phyloP scores from a whole-genome alignment of 2,797 vertebrate genomes.

The Sebastes hopkinsi region DNA sequence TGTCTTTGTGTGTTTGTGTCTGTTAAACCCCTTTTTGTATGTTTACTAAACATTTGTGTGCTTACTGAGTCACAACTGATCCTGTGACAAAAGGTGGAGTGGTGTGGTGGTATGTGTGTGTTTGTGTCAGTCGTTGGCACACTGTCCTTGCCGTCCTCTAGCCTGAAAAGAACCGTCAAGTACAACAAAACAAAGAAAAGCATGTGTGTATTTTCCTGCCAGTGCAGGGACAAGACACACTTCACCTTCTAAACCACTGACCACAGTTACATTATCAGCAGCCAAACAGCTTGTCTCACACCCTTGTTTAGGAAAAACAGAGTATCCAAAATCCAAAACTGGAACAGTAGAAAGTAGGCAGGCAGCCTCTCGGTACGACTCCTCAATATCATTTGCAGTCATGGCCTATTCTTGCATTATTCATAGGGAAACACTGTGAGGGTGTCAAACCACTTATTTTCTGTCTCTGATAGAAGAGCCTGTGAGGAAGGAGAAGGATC shows the following conservation, averaged over 20 bases:
- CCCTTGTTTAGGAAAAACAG: conserved; percentile 5
- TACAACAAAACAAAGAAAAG: not conserved
- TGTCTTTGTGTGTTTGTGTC: conserved; percentile 1
- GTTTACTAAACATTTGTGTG: conserved; percentile 23
- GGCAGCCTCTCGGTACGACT: conserved; percentile 7
- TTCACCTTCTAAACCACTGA: not conserved
- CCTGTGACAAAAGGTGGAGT: conserved; percentile 42
- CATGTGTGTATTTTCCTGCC: not conserved
- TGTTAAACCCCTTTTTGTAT: not conserved
- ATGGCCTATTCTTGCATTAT: conserved; percentile 53
- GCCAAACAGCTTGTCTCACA: not conserved
- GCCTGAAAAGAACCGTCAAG: not conserved
- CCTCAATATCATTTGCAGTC: conserved; percentile 41
- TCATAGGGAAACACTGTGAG: conserved; percentile 46
- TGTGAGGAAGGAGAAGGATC: conserved; percentile 25
- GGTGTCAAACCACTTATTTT: conserved; percentile 42
- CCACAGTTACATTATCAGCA: conserved; percentile 1
- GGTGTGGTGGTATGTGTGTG: not conserved
- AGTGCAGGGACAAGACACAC: not conserved
- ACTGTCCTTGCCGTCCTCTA: not conserved
- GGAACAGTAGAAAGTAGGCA: conserved; percentile 18
- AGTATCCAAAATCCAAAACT: conserved; percentile 12
- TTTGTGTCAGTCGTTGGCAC: not conserved
- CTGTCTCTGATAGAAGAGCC: conserved; percentile 22
- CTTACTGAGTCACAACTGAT: conserved; percentile 38